Evolutionary conservation across 2,797 vertebrate genomes (phyloP).

Genomic region (Valencia hispanica): DNA sequence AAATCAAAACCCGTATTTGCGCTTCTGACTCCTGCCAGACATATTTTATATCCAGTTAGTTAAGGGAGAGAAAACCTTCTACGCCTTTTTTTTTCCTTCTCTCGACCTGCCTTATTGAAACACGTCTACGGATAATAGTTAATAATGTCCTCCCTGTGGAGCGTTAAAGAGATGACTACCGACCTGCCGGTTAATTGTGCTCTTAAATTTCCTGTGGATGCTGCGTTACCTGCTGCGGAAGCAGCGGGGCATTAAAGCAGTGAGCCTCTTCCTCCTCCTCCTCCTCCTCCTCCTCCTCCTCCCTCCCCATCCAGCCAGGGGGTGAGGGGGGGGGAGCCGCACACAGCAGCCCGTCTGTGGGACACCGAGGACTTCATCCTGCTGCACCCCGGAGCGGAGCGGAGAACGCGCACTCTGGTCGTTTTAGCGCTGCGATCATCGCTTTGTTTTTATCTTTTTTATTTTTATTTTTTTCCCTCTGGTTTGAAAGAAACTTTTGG

Average conservation of each 20-base stretch:
- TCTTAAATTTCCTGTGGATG: constrained; percentile 70
- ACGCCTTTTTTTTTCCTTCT: too few relatives aligned
- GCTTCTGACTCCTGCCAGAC: too few relatives aligned
- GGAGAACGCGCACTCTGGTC: constrained; percentile 32
- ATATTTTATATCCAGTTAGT: too few relatives aligned
- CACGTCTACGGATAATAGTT: constrained; percentile 50
- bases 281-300: constrained; percentile 43
- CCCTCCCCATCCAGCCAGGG: constrained; percentile 43
- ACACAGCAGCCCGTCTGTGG: constrained; percentile 70
- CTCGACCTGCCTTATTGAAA: background rate
- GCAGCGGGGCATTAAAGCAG: constrained; percentile 57
- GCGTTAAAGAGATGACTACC: constrained; percentile 72
- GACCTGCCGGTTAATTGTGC: constrained; percentile 68
- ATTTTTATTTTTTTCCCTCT: background rate
- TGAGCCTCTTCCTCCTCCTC: constrained; percentile 60
- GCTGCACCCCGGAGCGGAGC: constrained; percentile 38
- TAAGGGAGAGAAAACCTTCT: background rate
- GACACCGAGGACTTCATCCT: constrained; percentile 76
- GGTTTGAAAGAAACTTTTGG: constrained; percentile 28
- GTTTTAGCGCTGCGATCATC: background rate
- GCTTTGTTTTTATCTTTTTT: background rate
- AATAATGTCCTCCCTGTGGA: constrained; percentile 32
- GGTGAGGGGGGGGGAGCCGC: constrained; percentile 47
- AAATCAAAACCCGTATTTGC: background rate
- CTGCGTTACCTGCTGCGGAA: constrained; percentile 64